Conservation (phyloP, 2,113 vertebrate genomes). For the Apodemus sylvaticus region DNA sequence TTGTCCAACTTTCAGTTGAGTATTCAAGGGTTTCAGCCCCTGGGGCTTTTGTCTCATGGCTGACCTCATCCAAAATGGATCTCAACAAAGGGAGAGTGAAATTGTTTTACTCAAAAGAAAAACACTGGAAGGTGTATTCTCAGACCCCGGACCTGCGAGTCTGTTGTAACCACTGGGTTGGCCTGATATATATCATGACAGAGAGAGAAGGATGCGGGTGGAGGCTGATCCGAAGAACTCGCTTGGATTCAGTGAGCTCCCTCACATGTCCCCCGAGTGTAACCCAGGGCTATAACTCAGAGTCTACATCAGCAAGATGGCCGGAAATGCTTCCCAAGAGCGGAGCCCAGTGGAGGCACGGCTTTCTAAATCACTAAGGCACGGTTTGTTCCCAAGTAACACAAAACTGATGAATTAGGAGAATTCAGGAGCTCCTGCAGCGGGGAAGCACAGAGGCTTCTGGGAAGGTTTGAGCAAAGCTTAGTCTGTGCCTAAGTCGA, state of each 20-base stretch:
- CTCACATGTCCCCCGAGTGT: not conserved
- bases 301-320: not conserved
- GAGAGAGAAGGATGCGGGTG: not conserved
- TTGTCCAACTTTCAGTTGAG: not conserved
- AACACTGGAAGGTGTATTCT: not conserved
- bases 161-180: not conserved
- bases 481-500: not conserved
- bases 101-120: conserved; percentile 34
- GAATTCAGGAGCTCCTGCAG: not conserved
- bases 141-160: not conserved
- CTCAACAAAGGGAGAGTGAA: conserved; percentile 29
- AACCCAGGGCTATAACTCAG: conserved; percentile 4
- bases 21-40: not conserved
- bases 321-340: conserved; percentile 21
- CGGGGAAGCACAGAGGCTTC: not conserved
- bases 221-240: not conserved
- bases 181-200: not conserved
- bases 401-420: not conserved
- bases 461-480: not conserved
- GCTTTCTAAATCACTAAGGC: conserved; percentile 21
- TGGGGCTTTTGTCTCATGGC: conserved; percentile 13
- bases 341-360: fast-evolving
- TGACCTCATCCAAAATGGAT: conserved; percentile 54
- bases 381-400: not conserved
- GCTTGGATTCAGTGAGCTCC: not conserved